phyloP scores from a whole-genome alignment of 1,140 invertebrate species.

The Cylas formicarius region DNA sequence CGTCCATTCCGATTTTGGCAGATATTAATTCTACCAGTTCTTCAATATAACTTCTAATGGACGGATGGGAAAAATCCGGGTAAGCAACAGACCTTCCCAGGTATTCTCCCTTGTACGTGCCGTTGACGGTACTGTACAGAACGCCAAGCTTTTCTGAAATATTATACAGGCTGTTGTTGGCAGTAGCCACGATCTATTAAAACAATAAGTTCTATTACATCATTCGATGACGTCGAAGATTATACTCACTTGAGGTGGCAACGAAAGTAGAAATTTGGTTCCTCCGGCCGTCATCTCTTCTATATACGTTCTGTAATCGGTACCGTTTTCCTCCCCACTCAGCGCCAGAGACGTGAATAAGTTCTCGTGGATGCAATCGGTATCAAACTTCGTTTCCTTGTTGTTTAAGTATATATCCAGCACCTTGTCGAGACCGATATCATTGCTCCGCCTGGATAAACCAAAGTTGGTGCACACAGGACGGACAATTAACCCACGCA shows the following conservation, averaged over 20 bases:
- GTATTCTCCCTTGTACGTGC: conserved; percentile 26
- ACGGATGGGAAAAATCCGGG: conserved; percentile 31
- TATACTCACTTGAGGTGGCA: conserved; percentile 37
- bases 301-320: conserved; percentile 6
- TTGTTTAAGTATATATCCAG: conserved; percentile 17
- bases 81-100: conserved; percentile 27
- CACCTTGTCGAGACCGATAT: conserved; percentile 14
- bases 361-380: conserved; percentile 38
- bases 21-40: conserved; percentile 22
- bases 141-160: no score
- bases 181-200: neutral
- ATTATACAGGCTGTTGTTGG: neutral
- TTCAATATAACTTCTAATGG: conserved; percentile 19
- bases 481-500: neutral
- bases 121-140: conserved; percentile 11
- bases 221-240: conserved; percentile 11
- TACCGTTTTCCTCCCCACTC: conserved; percentile 5
- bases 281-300: conserved; percentile 1
- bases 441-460: conserved; percentile 21
- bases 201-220: conserved; percentile 6
- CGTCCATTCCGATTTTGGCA: conserved; percentile 1
- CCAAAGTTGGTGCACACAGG: neutral
- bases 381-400: conserved; percentile 16
- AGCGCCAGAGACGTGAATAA: conserved; percentile 24
- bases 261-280: conserved; percentile 23